Conservation (phyloP, 1,140 invertebrate species). For the Pristionchus pacificus region DNA sequence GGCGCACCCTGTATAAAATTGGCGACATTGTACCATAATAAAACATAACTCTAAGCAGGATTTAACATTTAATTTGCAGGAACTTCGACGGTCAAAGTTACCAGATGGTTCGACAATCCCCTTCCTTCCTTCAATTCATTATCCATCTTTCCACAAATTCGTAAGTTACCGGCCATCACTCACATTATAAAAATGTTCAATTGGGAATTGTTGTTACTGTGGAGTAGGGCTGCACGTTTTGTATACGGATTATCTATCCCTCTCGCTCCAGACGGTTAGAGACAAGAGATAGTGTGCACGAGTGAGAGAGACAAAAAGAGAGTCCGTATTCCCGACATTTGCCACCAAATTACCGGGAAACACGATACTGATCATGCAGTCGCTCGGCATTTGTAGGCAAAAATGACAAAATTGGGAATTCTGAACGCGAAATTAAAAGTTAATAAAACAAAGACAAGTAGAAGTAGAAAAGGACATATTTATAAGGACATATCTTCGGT, state of each 20-base stretch:
- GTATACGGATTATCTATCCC: too few relatives aligned
- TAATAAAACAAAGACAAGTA: neutral
- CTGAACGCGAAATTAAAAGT: neutral
- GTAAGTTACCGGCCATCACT: conserved; percentile 15
- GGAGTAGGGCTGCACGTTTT: neutral
- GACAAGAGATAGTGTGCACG: too few relatives aligned
- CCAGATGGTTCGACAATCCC: conserved; percentile 21
- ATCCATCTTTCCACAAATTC: conserved; percentile 33
- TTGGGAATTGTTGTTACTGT: neutral
- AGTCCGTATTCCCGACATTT: conserved; percentile 1
- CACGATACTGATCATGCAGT: neutral
- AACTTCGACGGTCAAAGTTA: conserved; percentile 21
- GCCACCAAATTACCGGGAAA: neutral
- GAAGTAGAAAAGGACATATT: neutral
- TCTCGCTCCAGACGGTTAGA: too few relatives aligned
- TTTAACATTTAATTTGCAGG: too few relatives aligned
- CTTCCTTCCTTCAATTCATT: conserved; percentile 26
- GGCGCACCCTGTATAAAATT: too few relatives aligned
- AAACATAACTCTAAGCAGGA: too few relatives aligned
- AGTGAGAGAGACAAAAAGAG: too few relatives aligned
- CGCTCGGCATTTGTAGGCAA: neutral
- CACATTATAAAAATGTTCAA: neutral
- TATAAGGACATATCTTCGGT: too few relatives aligned
- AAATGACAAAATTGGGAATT: neutral
- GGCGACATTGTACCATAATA: too few relatives aligned